phyloP scores from a whole-genome alignment of 2,888 invertebrate species.

The Euplagia quadripunctaria region DNA sequence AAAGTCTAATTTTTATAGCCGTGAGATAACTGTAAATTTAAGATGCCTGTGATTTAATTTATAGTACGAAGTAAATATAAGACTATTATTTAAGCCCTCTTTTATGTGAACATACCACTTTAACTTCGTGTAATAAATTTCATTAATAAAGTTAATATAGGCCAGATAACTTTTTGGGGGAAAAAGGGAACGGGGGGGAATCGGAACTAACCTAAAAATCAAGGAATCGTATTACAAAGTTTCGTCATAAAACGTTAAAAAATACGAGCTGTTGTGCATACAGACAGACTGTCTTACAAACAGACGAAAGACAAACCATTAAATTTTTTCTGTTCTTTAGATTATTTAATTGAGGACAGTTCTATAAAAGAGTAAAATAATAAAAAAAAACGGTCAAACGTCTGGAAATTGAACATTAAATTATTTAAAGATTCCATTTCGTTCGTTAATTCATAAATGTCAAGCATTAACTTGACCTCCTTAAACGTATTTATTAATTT shows the following conservation, averaged over 20 bases:
- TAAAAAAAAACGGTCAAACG: not conserved
- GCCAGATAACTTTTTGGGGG: too few relatives aligned
- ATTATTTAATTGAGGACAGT: not conserved
- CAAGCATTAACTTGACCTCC: not conserved
- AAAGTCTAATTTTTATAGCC: too few relatives aligned
- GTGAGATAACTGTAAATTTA: too few relatives aligned
- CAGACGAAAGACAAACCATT: not conserved
- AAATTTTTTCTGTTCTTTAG: not conserved
- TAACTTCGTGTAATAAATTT: too few relatives aligned
- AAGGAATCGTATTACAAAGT: not conserved
- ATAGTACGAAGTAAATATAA: too few relatives aligned
- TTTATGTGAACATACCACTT: too few relatives aligned
- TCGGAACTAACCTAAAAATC: not conserved
- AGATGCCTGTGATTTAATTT: too few relatives aligned
- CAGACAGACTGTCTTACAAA: not conserved
- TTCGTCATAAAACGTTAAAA: not conserved
- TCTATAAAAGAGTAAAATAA: not conserved
- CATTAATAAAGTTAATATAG: too few relatives aligned
- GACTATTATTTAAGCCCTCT: too few relatives aligned
- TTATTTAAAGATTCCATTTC: not conserved
- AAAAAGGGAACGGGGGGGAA: too few relatives aligned
- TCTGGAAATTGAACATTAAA: not conserved
- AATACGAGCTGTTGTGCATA: not conserved
- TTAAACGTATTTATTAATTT: not conserved
- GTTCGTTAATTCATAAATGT: not conserved